Conservation (phyloP, 2,113 vertebrate species). For the Mus pahari region DNA sequence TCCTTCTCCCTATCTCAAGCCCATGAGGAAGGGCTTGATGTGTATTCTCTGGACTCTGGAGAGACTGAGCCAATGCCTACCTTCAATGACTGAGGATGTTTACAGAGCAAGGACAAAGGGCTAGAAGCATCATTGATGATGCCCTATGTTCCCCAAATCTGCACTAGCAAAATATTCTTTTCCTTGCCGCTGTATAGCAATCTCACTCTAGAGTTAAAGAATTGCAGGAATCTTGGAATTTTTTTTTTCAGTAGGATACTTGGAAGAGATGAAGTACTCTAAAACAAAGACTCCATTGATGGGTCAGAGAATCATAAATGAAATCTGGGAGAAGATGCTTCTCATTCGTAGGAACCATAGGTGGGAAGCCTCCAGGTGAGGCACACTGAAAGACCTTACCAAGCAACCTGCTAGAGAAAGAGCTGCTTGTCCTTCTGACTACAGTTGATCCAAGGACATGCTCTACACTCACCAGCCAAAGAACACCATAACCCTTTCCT, state of each 20-base stretch:
- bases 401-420: background rate
- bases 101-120: background rate
- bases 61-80: background rate
- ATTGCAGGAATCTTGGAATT: background rate
- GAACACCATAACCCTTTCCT: background rate
- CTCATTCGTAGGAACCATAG: fast-evolving
- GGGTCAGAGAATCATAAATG: background rate
- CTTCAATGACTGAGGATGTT: background rate
- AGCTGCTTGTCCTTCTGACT: background rate
- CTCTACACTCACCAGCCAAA: background rate
- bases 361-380: background rate
- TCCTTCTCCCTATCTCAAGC: background rate
- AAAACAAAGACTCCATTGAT: background rate
- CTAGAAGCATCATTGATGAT: background rate
- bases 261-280: background rate
- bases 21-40: background rate
- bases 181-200: background rate
- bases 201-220: background rate
- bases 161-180: background rate
- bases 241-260: background rate
- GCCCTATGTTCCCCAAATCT: background rate
- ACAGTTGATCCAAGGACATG: background rate
- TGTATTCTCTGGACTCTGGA: background rate
- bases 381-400: background rate
- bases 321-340: background rate